A percentile compares a stretch with the other conserved stretches of the same genome.
Evolutionary conservation across 2,888 invertebrate species (phyloP).

Genomic region (Agrochola circellaris): DNA sequence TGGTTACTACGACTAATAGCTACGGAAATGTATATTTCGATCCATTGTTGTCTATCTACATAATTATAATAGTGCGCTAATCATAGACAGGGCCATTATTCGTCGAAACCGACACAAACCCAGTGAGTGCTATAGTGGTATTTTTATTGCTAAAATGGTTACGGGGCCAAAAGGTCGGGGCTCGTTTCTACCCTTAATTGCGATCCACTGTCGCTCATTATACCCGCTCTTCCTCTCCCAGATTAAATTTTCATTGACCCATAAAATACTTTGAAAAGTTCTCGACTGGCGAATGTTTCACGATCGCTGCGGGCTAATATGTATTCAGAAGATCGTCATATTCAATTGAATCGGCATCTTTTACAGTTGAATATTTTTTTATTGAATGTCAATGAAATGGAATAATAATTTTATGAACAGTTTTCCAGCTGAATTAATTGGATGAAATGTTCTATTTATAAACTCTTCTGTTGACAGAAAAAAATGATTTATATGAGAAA

Average conservation of each 20-base stretch:
- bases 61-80: constrained; percentile 31
- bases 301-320: constrained; percentile 51
- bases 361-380: constrained; percentile 33
- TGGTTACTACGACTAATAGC: constrained; percentile 7
- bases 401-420: constrained; percentile 26
- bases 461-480: background rate
- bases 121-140: constrained; percentile 53
- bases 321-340: constrained; percentile 47
- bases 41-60: constrained; percentile 17
- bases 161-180: constrained; percentile 63
- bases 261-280: constrained; percentile 71
- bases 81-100: constrained; percentile 38
- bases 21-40: constrained; percentile 7
- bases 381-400: constrained; percentile 31
- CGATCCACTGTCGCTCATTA: constrained; percentile 75
- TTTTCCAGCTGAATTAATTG: constrained; percentile 1
- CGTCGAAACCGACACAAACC: constrained; percentile 40
- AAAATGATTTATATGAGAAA: constrained; percentile 7
- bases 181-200: constrained; percentile 71
- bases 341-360: constrained; percentile 40
- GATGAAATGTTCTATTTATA: constrained; percentile 5
- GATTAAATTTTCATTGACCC: constrained; percentile 73
- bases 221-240: constrained; percentile 56
- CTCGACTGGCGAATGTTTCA: constrained; percentile 57
- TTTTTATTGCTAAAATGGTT: constrained; percentile 62